Evolutionary conservation across 2,113 vertebrate genomes (phyloP), one percentile per base, ranked within the genome.

Genomic region (Rhizomys pruinosus): DNA sequence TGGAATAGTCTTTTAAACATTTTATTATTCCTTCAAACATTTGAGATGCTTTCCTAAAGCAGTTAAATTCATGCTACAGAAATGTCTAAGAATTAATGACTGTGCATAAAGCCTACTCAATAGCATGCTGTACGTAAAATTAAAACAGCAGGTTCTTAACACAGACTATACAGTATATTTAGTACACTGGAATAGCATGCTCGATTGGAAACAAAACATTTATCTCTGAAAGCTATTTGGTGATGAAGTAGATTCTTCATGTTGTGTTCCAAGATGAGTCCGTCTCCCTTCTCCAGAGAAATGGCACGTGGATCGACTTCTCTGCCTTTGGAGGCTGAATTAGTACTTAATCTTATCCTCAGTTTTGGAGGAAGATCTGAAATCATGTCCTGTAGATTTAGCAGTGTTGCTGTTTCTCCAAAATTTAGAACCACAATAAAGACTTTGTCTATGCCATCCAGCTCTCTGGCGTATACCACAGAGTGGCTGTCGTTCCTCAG

Each of bases 341-440:
- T 96, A 42, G 99, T 99, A 96, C 99, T 99, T 94, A 99, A 96
- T 55, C 96, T 97, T 96, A 99, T 37, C 44, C 20, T 89, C 47
- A 98, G 93, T 97, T 97, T 34, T 3, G 97, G 89, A 1, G 99
- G 99, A 57, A 99, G 96, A 90, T 97, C 97, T 1, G 64, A 91
- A 86, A 99, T 63, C 15, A 95, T 19, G n/a, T 98, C 98, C 81
- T 92, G 84, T 81, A 99, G 97, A 96, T 99, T 98, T 27, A 97
- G 96, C 37, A 5, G 10, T 0, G 98, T 95, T 20, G 97, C 64
- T 23, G 97, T 63, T 20, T 97, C 91, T 86, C 99, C 99, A 10
- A 99, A 99, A 97, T 99, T 99, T 76, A 99, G 98, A 95, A 99
- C 97, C 90, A 99, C 95, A 44, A 99, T 98, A 89, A 99, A 99